These are phyloP conservation scores for Chionomys nivalis DNA, from an alignment of 2,113 vertebrate genomes.

Conservation along the genomic window DNA sequence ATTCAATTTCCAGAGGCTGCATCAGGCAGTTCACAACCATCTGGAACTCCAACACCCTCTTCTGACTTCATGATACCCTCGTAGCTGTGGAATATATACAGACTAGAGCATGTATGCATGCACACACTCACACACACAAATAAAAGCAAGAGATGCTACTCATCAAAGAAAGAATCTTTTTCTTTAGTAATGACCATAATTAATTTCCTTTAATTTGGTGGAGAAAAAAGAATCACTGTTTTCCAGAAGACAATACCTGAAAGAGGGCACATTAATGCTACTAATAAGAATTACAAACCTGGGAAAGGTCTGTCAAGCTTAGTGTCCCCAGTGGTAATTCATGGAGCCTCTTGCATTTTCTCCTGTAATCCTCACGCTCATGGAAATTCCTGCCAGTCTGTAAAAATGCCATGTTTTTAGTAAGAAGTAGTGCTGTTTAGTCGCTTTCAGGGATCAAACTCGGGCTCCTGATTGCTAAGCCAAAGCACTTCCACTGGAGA, in stretches of 20 bases:
- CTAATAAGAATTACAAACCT: neutral
- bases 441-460: neutral
- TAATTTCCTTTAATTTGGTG: neutral
- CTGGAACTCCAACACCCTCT: neutral
- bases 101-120: neutral
- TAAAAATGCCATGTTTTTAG: neutral
- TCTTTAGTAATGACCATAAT: neutral
- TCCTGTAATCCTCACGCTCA: neutral
- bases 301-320: neutral
- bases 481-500: neutral
- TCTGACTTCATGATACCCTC: neutral
- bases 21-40: neutral
- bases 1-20: neutral
- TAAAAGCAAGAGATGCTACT: neutral
- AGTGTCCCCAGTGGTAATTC: neutral
- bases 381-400: neutral
- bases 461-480: no score
- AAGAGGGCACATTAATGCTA: neutral
- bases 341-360: neutral
- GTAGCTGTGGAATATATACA: neutral
- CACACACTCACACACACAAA: neutral
- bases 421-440: neutral
- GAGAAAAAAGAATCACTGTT: neutral
- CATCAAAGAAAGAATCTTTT: neutral
- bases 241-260: neutral